Percentiles rank a stretch among this genome's conserved stretches.
Evolutionary conservation across 1,140 invertebrate species (phyloP).

Genomic region (Drosophila sulfurigaster): DNA sequence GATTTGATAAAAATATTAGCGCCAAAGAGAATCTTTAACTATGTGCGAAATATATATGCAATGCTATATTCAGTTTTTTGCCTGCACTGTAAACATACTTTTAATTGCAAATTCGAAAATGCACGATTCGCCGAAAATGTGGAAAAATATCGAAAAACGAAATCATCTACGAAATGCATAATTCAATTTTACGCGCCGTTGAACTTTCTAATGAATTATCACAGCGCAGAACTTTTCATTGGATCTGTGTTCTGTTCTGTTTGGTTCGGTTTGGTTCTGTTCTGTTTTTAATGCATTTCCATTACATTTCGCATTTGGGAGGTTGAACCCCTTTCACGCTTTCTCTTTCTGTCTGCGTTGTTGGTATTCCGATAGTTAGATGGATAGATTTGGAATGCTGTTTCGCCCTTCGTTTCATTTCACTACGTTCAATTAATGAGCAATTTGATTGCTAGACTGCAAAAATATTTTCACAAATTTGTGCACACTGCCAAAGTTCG

Average conservation of each 20-base stretch:
- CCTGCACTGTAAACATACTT: slow-evolving; percentile 15
- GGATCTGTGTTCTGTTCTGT: slow-evolving; percentile 41
- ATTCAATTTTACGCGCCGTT: slow-evolving; percentile 74
- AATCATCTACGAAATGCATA: slow-evolving; percentile 63
- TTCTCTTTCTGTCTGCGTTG: slow-evolving; percentile 36
- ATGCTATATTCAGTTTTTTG: background rate
- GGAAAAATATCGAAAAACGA: slow-evolving; percentile 41
- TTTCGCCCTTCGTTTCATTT: slow-evolving; percentile 39
- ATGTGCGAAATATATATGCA: background rate
- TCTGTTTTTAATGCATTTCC: slow-evolving; percentile 71
- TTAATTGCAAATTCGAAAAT: slow-evolving; percentile 31
- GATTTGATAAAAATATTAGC: no score
- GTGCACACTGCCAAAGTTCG: background rate
- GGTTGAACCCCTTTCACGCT: slow-evolving; percentile 24
- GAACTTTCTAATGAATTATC: slow-evolving; percentile 76
- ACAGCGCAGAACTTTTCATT: slow-evolving; percentile 43
- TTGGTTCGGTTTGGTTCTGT: slow-evolving; percentile 10
- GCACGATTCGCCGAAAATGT: slow-evolving; percentile 15
- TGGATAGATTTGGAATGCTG: slow-evolving; percentile 26
- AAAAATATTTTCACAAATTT: slow-evolving; percentile 41
- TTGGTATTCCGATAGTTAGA: slow-evolving; percentile 21
- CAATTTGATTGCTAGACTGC: slow-evolving; percentile 60
- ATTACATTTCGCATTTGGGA: slow-evolving; percentile 58
- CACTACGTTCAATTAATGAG: slow-evolving; percentile 64
- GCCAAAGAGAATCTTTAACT: no score